Percentiles rank a stretch among this genome's conserved stretches.
phyloP scores from a whole-genome alignment of 2,888 invertebrate genomes.

The Rhorus exstirpatorius region DNA sequence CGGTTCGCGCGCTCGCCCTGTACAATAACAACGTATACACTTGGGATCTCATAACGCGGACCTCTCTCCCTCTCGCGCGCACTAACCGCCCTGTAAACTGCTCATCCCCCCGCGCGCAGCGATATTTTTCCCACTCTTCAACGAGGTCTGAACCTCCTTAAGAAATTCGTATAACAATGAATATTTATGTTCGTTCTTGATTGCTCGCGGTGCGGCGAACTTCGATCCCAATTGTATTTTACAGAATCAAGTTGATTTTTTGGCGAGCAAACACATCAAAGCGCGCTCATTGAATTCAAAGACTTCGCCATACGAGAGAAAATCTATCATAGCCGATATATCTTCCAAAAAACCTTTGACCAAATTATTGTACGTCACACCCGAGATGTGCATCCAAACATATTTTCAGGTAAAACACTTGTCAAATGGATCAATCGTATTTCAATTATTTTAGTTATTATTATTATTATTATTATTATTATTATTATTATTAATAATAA shows the following conservation, averaged over 20 bases:
- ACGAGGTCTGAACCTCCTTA: too few species aligned
- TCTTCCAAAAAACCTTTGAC: constrained; percentile 89
- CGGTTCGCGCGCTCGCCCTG: too few species aligned
- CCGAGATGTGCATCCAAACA: constrained; percentile 95
- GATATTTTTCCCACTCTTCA: too few species aligned
- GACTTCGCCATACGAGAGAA: constrained; percentile 92
- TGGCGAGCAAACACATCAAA: constrained; percentile 91
- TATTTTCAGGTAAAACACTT: constrained; percentile 79
- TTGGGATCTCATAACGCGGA: too few species aligned
- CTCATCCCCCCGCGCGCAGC: too few species aligned
- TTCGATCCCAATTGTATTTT: constrained; percentile 69
- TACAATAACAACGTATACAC: too few species aligned
- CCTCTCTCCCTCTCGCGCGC: too few species aligned
- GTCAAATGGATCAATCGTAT: neutral
- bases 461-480: too few species aligned
- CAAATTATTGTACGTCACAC: constrained; percentile 97
- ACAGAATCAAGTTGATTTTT: constrained; percentile 96
- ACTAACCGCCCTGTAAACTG: too few species aligned
- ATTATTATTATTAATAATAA: too few species aligned
- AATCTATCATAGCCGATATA: constrained; percentile 92
- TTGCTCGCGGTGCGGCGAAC: neutral
- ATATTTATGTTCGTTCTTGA: neutral
- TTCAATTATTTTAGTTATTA: neutral
- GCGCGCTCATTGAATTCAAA: constrained; percentile 98
- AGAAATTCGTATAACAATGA: too few species aligned